A percentile compares a stretch with the other conserved stretches of the same genome.
phyloP scores from a whole-genome alignment of 2,113 vertebrate genomes.

The Chamaea fasciata region DNA sequence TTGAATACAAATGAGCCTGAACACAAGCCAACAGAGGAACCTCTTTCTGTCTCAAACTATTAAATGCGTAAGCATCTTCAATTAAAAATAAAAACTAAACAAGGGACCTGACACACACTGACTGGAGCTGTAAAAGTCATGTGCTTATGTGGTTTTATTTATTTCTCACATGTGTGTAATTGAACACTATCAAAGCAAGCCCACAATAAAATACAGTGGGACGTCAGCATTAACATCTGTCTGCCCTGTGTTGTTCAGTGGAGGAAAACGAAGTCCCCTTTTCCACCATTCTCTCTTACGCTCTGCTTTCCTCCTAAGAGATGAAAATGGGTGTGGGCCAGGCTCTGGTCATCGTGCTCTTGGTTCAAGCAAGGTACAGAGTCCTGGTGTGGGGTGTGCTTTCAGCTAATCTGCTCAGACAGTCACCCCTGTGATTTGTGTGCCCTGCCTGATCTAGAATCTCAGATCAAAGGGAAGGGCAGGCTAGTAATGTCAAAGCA shows the following conservation, averaged over 20 bases:
- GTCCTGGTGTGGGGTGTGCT: not conserved
- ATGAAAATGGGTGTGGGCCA: not conserved
- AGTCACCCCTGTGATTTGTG: not conserved
- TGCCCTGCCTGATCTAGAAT: not conserved
- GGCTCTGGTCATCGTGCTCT: rapidly evolving
- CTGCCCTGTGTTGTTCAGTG: not conserved
- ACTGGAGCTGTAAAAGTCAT: not conserved
- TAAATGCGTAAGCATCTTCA: slow-evolving; percentile 26
- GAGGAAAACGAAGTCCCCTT: not conserved
- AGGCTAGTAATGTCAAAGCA: not conserved
- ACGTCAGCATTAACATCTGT: slow-evolving; percentile 14
- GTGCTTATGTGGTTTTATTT: slow-evolving; percentile 9
- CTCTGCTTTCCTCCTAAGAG: not conserved
- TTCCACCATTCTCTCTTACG: not conserved
- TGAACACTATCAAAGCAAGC: not conserved
- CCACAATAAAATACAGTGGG: not conserved
- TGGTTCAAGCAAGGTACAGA: not conserved
- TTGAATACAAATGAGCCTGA: slow-evolving; percentile 41
- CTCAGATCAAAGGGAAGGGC: not conserved
- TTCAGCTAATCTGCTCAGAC: not conserved
- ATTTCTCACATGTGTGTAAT: slow-evolving; percentile 22
- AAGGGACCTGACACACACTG: not conserved
- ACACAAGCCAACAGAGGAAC: not conserved
- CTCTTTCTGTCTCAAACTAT: not conserved
- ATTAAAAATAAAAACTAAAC: not conserved